Conservation (phyloP, 2,888 invertebrate species). For the Drosophila neonasuta region DNA sequence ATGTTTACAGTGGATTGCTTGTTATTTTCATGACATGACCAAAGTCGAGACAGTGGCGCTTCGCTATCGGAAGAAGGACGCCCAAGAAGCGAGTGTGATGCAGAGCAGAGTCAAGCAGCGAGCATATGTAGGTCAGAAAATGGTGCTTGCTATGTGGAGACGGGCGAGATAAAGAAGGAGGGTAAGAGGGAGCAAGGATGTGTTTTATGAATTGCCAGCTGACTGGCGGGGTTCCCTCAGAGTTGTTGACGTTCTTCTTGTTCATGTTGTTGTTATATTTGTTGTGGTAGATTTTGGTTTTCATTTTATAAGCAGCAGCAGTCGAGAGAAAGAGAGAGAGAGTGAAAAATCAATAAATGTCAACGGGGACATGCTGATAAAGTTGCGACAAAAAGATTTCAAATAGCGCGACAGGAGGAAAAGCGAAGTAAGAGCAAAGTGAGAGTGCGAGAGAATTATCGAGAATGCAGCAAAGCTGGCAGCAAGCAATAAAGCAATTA, state of each 20-base stretch:
- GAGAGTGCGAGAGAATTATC: constrained; percentile 28
- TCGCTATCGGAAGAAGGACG: constrained; percentile 37
- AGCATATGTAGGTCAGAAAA: constrained; percentile 71
- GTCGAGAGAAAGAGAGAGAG: not conserved
- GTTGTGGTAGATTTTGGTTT: constrained; percentile 65
- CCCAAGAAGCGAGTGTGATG: constrained; percentile 53
- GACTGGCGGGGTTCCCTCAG: constrained; percentile 38
- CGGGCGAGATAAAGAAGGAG: not conserved
- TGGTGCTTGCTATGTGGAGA: constrained; percentile 31
- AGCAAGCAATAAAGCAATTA: constrained; percentile 73
- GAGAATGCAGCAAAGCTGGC: constrained; percentile 32
- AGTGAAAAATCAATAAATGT: constrained; percentile 70
- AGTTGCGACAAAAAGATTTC: constrained; percentile 74
- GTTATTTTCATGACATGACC: constrained; percentile 33
- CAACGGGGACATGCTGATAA: constrained; percentile 73
- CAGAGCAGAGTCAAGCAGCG: constrained; percentile 57
- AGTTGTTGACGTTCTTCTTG: no score
- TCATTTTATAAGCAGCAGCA: constrained; percentile 56
- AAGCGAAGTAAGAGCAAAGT: constrained; percentile 12
- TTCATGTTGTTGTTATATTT: constrained; percentile 13
- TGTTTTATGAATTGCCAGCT: constrained; percentile 70
- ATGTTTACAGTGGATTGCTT: constrained; percentile 2
- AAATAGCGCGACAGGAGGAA: constrained; percentile 53
- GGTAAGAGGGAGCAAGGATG: not conserved
- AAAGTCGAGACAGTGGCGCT: constrained; percentile 38